A percentile compares a stretch with the other conserved stretches of the same genome.
These are phyloP conservation scores for Drosophila bifasciata DNA, from an alignment of 1,140 invertebrate species.

Conservation along the genomic window DNA sequence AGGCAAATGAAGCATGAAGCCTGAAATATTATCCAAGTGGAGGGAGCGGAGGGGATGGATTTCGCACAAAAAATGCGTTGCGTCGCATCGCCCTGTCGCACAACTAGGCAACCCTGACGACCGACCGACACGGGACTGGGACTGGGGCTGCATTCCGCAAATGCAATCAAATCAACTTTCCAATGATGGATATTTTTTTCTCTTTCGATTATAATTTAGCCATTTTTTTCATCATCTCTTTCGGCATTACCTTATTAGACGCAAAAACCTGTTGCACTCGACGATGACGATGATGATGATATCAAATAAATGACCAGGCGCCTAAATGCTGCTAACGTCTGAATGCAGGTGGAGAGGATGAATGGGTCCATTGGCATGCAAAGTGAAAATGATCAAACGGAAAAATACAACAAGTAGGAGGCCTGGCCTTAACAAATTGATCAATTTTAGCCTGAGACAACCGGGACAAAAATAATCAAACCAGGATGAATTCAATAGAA, in stretches of 20 bases:
- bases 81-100: slow-evolving; percentile 65
- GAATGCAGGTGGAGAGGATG: background rate
- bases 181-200: slow-evolving; percentile 70
- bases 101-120: slow-evolving; percentile 63
- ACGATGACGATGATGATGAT: slow-evolving; percentile 51
- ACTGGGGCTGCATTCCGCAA: slow-evolving; percentile 60
- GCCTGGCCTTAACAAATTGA: slow-evolving; percentile 4
- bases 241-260: slow-evolving; percentile 63
- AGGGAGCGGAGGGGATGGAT: slow-evolving; percentile 2
- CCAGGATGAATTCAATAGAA: too few species aligned
- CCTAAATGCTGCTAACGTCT: slow-evolving; percentile 47
- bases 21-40: slow-evolving; percentile 65
- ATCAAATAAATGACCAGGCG: slow-evolving; percentile 54
- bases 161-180: slow-evolving; percentile 77
- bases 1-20: slow-evolving; percentile 69
- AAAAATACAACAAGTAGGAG: slow-evolving; percentile 16
- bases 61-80: slow-evolving; percentile 55
- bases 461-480: too few species aligned
- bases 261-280: slow-evolving; percentile 55
- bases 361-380: slow-evolving; percentile 30
- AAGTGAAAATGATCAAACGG: slow-evolving; percentile 60
- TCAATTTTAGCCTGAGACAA: background rate
- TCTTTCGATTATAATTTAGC: slow-evolving; percentile 69
- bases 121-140: slow-evolving; percentile 12
- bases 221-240: slow-evolving; percentile 51